Conservation (phyloP, 2,113 vertebrate species). For the Nanorana parkeri region DNA sequence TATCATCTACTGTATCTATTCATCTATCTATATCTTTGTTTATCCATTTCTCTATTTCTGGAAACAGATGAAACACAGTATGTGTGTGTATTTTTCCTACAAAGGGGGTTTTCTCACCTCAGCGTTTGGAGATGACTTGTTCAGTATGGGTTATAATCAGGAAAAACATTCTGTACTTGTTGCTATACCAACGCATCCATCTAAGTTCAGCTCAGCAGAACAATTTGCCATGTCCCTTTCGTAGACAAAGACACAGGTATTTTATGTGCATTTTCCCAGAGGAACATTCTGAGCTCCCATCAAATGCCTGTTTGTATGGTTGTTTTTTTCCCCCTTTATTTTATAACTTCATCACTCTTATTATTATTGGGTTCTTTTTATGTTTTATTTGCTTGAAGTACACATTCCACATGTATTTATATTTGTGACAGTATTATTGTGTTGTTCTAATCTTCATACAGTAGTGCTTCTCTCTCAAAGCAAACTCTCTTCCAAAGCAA, state of each 20-base stretch:
- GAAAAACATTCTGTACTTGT: conserved; percentile 50
- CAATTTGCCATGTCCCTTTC: conserved; percentile 28
- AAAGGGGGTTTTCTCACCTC: conserved; percentile 22
- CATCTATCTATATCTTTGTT: background rate
- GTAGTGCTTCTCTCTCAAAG: too few relatives aligned
- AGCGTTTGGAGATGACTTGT: background rate
- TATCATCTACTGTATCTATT: background rate
- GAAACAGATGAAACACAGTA: background rate
- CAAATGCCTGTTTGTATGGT: background rate
- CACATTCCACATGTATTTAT: too few relatives aligned
- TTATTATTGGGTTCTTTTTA: background rate
- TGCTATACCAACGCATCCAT: conserved; percentile 55
- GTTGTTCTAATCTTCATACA: background rate
- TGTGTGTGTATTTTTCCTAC: background rate
- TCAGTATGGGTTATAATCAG: conserved; percentile 40
- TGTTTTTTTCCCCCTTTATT: background rate
- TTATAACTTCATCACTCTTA: background rate
- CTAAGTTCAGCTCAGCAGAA: conserved; percentile 6
- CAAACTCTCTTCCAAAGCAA: too few relatives aligned
- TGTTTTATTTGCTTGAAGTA: background rate
- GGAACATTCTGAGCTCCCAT: conserved; percentile 5
- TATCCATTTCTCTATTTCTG: background rate
- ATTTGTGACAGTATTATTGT: background rate
- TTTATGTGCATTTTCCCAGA: conserved; percentile 32
- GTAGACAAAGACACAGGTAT: conserved; percentile 26